Evolutionary conservation across 1,140 invertebrate species (phyloP), one percentile per base, ranked within the genome.

Genomic region (Eupristina koningsbergeri): DNA sequence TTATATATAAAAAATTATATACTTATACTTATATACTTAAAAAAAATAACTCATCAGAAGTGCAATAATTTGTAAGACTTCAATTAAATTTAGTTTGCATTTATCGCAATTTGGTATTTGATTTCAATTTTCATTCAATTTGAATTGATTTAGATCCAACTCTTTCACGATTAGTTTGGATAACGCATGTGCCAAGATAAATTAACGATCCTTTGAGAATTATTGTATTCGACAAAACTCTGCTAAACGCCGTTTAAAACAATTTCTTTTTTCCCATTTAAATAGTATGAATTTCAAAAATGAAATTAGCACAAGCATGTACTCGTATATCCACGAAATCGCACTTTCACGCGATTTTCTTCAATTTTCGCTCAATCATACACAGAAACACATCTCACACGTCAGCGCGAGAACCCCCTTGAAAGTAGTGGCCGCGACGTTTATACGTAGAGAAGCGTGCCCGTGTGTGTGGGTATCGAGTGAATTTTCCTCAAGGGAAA

Each of bases 321-420:
- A n/a, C 36, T 26, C 19, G 67, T 41, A 71, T 2, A 19, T 9
- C 8, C 39, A 13, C 34, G 67, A 67, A 39, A 67, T 67, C 31
- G 64, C 15, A 41, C 67, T 71, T 71, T 71, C 39, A 41, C 67
- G 36, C 39, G 36, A 39, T 71, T 71, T 71, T 41, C 67, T 36
- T 41, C 67, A 71, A 71, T 71, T 71, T 71, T 71, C 67, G 67
- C 67, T 41, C 67, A 41, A 71, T 71, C 67, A 41, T 41, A 39
- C 22, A 71, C 22, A 71, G 67, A 19, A 39, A n/a, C 15, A 41
- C 39, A 71, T 41, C 67, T 71, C 67, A 36, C 67, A 7, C 64
- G 31, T 36, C 3, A 67, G 67, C 67, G 19, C 34, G 1, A 3
- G 15, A 2, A 67, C 5, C 29, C 5, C 29, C 7, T 69, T 50